Evolutionary conservation across 2,113 vertebrate species (phyloP), one percentile per base, ranked within the genome.

Genomic region (Galeopterus variegatus): DNA sequence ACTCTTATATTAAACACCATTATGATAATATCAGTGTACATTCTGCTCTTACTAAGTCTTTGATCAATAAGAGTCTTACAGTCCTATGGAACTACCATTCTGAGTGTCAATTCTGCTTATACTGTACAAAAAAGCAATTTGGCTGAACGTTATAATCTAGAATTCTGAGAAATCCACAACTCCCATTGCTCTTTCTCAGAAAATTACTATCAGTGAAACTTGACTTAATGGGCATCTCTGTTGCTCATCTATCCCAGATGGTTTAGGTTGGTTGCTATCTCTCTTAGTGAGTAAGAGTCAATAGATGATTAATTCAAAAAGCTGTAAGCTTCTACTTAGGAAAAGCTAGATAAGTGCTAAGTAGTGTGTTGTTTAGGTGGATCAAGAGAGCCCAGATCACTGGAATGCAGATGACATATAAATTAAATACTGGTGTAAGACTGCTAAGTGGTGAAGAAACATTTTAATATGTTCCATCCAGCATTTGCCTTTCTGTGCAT

Each of bases 291-390:
- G 36, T 41, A 58, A 67, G 24, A 18, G 54, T 93, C 45, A 75
- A 7, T 76, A 88, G 60, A 91, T 93, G 72, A 76, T 93, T 88
- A 70, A 58, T 88, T 48, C 7, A 72, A 90, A 95, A 83, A 67
- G 56, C n/a, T 5, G 75, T 73, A 90, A 93, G 64, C 64, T 64
- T 75, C 70, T 28, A 33, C 52, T 56, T 93, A 79, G 50, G 70
- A 79, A 83, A 79, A 24, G 1, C 62, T 67, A 41, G 76, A 88
- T 88, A 76, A 64, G 41, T 41, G 36, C 14, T 88, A 84, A 95
- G 52, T 36, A 58, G 62, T 33, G 15, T 84, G 19, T 23, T 80
- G 17, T 83, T 75, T n/a, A 60, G 17, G 36, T 50, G 24, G 48
- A 62, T 67, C 52, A 83, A 67, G 60, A 81, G 41, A 80, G 13